These are phyloP conservation scores for Idaea biselata DNA, from an alignment of 2,888 invertebrate genomes.

Conservation along the genomic window DNA sequence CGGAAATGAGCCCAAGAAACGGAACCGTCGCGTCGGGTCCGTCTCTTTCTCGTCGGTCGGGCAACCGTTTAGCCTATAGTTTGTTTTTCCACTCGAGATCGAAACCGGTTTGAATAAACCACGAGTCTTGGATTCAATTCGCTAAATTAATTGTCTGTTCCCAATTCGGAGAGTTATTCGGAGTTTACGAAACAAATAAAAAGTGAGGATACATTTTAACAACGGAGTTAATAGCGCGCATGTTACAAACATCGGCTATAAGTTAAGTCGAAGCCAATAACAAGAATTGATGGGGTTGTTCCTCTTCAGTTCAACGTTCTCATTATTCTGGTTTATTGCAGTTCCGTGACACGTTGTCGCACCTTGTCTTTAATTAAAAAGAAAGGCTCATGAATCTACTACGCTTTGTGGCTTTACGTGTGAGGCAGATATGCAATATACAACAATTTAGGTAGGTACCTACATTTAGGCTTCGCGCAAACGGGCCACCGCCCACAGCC, in stretches of 20 bases:
- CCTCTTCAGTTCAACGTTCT: not conserved
- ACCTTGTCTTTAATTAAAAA: slow-evolving; percentile 5
- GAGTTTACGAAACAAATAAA: not conserved
- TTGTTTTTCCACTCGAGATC: not conserved
- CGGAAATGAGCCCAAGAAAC: slow-evolving; percentile 1
- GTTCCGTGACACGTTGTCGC: slow-evolving; percentile 1
- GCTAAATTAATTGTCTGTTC: not conserved
- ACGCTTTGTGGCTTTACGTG: not conserved
- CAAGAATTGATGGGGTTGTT: not conserved
- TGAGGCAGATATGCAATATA: not conserved
- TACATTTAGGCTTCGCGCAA: too few species aligned
- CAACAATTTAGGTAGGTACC: not conserved
- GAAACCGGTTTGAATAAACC: not conserved
- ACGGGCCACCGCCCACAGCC: too few species aligned
- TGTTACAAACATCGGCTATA: slow-evolving; percentile 3
- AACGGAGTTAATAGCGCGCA: not conserved
- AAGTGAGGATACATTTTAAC: not conserved
- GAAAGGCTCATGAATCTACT: not conserved
- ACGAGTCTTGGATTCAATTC: not conserved
- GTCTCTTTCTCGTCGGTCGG: not conserved
- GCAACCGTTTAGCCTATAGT: not conserved
- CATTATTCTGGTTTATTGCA: slow-evolving; percentile 2
- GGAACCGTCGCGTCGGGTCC: too few species aligned
- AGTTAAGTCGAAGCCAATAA: not conserved
- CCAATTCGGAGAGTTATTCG: not conserved